A percentile compares a stretch with the other conserved stretches of the same genome.
Evolutionary conservation across 2,113 vertebrate species (phyloP).

Genomic region (Cinclus cinclus): DNA sequence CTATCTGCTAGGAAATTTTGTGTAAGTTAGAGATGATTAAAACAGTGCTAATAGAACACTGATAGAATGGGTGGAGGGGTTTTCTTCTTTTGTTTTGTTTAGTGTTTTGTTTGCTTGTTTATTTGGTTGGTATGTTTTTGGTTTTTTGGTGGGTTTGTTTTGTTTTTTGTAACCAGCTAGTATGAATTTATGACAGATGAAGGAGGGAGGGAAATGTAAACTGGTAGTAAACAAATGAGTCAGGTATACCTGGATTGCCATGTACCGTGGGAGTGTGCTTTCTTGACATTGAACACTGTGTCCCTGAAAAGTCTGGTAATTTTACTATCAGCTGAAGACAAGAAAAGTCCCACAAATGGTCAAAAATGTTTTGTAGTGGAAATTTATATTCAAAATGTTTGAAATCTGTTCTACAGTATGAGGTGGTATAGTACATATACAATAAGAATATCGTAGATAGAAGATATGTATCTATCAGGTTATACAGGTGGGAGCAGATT

Average conservation of each 20-base stretch:
- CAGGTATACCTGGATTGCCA: not conserved
- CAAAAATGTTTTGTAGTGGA: not conserved
- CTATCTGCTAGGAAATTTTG: not conserved
- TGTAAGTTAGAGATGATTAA: not conserved
- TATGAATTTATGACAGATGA: not conserved
- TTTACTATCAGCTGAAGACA: not conserved
- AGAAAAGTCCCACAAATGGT: not conserved
- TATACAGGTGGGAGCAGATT: not conserved
- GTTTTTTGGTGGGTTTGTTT: not conserved
- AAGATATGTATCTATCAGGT: not conserved
- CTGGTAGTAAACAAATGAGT: not conserved
- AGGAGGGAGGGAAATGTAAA: not conserved
- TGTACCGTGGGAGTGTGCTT: not conserved
- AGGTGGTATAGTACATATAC: not conserved
- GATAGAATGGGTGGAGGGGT: not conserved
- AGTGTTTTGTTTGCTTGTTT: not conserved
- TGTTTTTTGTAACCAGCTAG: not conserved
- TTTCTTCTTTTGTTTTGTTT: not conserved
- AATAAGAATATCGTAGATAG: not conserved
- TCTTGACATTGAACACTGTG: not conserved
- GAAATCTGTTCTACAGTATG: not conserved
- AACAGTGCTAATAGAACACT: not conserved
- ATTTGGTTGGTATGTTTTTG: not conserved
- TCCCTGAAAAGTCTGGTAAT: not conserved
- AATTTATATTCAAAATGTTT: not conserved